Evolutionary conservation across 2,888 invertebrate genomes (phyloP), one percentile per base, ranked within the genome.

Genomic region (Synanthedon vespiformis): DNA sequence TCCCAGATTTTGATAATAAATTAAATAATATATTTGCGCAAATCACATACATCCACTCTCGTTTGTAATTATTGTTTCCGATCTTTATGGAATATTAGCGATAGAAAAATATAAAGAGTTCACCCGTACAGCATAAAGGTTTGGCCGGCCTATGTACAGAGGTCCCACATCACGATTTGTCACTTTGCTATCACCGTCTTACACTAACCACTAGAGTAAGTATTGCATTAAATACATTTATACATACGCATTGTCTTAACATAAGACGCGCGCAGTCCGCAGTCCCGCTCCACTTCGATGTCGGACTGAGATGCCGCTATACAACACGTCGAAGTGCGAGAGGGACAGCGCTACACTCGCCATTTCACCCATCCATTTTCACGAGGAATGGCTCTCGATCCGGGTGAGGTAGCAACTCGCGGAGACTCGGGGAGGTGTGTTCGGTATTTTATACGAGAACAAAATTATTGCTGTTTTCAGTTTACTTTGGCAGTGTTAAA

Each of bases 171-270:
- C 61, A 59, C 63, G 55, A 60, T 70, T 73, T 74, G 78, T 77
- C 80, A 80, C 78, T 79, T 80, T 70, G 74, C 76, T 73, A 72
- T 72, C 73, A 73, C 72, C 67, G 63, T 67, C 67, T 62, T 61
- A 57, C 58, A 54, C 53, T 53, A 54, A 58, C 55, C 57, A 59
- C 61, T 67, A 64, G 63, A 48, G 51, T 65, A 68, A 61, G 59
- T 68, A 71, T 72, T 70, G 74, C 68, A 72, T 52, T 70, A 71
- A 70, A 77, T 72, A 74, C 67, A 69, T 64, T 65, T 62, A 65
- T 51, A 50, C 56, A 65, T 61, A 61, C 61, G 60, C 72, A 63
- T 70, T 53, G 63, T 72, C 77, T 76, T 75, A 73, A 76, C 74
- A 71, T 75, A 76, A 76, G 74, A 73, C 68, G 62, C 70, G 62